Percentiles rank a stretch among this genome's conserved stretches.
Conservation (phyloP, 2,888 invertebrate genomes). For the Oscheius sp. region DNA sequence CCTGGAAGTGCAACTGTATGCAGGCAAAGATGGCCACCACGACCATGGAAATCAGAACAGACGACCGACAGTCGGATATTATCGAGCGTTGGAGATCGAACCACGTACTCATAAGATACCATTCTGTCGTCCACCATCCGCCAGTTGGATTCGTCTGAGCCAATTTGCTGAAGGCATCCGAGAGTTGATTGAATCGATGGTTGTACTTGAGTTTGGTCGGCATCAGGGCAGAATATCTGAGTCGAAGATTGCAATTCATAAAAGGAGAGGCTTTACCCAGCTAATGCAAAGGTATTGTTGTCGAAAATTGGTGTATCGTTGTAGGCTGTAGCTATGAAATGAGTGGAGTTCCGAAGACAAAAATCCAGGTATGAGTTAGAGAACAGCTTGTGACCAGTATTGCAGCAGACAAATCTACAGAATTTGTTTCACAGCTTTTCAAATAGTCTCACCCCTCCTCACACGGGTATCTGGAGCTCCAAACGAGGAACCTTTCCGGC, state of each 20-base stretch:
- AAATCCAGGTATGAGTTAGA: constrained; percentile 54
- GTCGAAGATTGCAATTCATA: background rate
- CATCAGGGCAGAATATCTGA: constrained; percentile 66
- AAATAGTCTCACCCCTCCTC: constrained; percentile 42
- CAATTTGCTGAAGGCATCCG: constrained; percentile 59
- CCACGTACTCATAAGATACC: constrained; percentile 66
- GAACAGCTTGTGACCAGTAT: constrained; percentile 48
- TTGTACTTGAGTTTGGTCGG: constrained; percentile 64
- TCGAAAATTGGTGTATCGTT: constrained; percentile 73
- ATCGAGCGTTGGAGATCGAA: constrained; percentile 70
- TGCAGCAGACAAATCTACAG: constrained; percentile 54
- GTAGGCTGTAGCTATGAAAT: constrained; percentile 66
- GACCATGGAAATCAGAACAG: constrained; percentile 62
- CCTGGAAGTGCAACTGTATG: constrained; percentile 57
- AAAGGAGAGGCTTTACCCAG: constrained; percentile 48
- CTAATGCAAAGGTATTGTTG: constrained; percentile 64
- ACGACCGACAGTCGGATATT: constrained; percentile 67
- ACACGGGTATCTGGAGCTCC: constrained; percentile 55
- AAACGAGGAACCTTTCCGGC: constrained; percentile 69
- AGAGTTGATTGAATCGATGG: constrained; percentile 64
- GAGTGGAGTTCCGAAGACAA: constrained; percentile 65
- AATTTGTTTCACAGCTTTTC: background rate
- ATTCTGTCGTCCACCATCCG: constrained; percentile 71
- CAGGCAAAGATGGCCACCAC: constrained; percentile 69
- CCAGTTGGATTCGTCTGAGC: constrained; percentile 48